Percentiles rank a stretch among this genome's conserved stretches.
Conservation (phyloP, 1,140 invertebrate species). For the Heliothis virescens region DNA sequence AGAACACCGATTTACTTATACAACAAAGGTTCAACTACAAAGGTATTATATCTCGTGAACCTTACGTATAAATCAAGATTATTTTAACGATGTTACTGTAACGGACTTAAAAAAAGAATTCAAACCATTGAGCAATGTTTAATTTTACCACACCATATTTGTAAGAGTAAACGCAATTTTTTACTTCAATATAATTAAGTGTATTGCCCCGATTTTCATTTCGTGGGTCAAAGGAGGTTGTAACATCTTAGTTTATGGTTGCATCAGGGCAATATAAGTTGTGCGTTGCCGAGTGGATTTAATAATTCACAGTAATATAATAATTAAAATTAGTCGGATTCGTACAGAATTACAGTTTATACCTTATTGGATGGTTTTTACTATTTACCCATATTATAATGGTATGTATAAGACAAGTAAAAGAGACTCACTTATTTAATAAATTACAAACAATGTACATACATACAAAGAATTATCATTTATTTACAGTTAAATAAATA, state of each 20-base stretch:
- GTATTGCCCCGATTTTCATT: background rate
- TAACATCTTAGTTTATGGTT: background rate
- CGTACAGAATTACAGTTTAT: too few species aligned
- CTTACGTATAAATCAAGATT: background rate
- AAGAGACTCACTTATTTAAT: too few species aligned
- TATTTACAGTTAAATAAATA: background rate
- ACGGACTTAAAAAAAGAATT: background rate
- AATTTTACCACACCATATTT: conserved; percentile 9
- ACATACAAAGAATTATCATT: background rate
- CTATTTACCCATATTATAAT: too few species aligned
- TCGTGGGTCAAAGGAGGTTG: conserved; percentile 15
- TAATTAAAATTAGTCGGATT: too few species aligned
- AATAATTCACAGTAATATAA: too few species aligned
- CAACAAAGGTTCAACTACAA: background rate
- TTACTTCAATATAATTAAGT: conserved; percentile 31
- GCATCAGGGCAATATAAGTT: background rate
- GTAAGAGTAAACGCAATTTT: conserved; percentile 10
- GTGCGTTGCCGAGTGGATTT: background rate
- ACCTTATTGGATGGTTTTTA: too few species aligned
- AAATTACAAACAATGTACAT: too few species aligned
- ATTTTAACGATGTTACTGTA: background rate
- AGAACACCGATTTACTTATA: background rate
- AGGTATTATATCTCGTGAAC: conserved; percentile 4
- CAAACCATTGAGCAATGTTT: conserved; percentile 27
- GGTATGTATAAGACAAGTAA: too few species aligned